Evolutionary conservation across 2,113 vertebrate species (phyloP).

Genomic region (Syngnathoides biaculeatus): DNA sequence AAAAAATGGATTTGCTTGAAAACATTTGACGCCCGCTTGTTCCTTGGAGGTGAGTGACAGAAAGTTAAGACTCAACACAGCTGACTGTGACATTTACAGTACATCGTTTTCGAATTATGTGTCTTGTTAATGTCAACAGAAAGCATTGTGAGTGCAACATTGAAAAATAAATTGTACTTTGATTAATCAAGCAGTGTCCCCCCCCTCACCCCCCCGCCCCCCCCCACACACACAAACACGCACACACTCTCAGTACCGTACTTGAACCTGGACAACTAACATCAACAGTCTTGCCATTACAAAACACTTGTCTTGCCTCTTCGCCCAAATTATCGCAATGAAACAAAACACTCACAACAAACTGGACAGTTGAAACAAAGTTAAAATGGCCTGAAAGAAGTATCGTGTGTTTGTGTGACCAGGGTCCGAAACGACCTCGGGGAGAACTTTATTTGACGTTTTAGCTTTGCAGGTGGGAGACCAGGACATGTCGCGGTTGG

Average conservation of each 20-base stretch:
- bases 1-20: too few species aligned
- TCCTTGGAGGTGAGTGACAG: too few species aligned
- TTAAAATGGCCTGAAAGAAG: constrained; percentile 29
- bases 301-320: constrained; percentile 61
- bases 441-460: constrained; percentile 52
- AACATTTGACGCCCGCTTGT: too few species aligned
- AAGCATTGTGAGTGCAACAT: not conserved
- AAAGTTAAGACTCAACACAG: too few species aligned
- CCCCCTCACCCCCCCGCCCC: too few species aligned
- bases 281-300: constrained; percentile 45
- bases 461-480: constrained; percentile 34
- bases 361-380: constrained; percentile 22
- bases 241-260: constrained; percentile 23
- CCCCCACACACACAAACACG: too few species aligned
- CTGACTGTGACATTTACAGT: too few species aligned
- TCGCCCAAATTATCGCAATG: constrained; percentile 55
- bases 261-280: constrained; percentile 36
- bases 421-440: constrained; percentile 36
- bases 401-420: constrained; percentile 45
- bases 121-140: too few species aligned
- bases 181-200: constrained; percentile 29
- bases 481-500: constrained; percentile 33
- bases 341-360: constrained; percentile 51
- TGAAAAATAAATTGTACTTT: not conserved
- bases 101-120: too few species aligned